Evolutionary conservation across 2,888 invertebrate species (phyloP), one percentile per base, ranked within the genome.

Genomic region (Selenia dentaria): DNA sequence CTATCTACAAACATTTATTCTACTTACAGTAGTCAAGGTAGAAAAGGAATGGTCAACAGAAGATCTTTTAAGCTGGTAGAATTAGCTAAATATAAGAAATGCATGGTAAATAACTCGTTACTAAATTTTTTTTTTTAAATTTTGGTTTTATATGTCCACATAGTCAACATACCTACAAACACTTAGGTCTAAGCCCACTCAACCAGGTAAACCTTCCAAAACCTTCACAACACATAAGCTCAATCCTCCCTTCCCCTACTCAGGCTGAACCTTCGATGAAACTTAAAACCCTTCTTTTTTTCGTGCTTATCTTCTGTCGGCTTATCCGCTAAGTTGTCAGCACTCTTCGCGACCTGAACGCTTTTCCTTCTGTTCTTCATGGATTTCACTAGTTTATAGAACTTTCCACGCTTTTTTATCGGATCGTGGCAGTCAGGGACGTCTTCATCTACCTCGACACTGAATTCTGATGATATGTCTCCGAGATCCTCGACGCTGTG

Each of bases 311-410:
- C 84, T 27, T 88, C 88, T 3, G 61, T 29, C 3, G 76, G 59
- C 50, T 83, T 87, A 5, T 89, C 88, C 0, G 66, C 67, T 0
- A 90, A 66, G 47, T 83, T 83, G 44, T 90, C 90, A 11, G 88
- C 83, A 56, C 88, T 88, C 62, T 90, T 90, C 1, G 89, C 88
- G 0, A 89, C 85, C 58, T 88, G 88, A 3, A 90, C 89, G 57
- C 90, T 90, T 79, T 90, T 90, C 57, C 88, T 72, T 46, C 90
- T 75, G 47, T 87, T 90, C 59, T 89, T 89, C 90, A 90, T 90
- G 0, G 88, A 84, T 53, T 90, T 90, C 0, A 90, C 90, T 8
- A 90, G 71, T 41, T 74, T 85, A 57, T 90, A 90, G 57, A 90
- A 90, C 39, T 89, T 90, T 0, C 90, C 90, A 45, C 73, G 83